phyloP scores from a whole-genome alignment of 2,797 vertebrate genomes.

The Gallinago nigripennis region DNA sequence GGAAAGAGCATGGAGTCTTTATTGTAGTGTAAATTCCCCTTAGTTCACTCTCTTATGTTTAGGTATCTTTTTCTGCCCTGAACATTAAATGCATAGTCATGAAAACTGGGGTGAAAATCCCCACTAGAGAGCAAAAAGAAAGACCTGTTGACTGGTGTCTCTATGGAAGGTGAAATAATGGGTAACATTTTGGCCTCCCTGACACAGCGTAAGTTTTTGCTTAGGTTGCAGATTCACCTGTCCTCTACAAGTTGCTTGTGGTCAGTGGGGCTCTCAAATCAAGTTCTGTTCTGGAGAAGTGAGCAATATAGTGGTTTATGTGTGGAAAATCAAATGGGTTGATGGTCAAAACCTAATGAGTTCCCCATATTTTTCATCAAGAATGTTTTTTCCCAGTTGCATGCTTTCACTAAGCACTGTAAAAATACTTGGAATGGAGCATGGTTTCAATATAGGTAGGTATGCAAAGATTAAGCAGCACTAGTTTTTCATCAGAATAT shows the following conservation, averaged over 20 bases:
- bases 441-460: not conserved
- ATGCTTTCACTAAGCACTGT: not conserved
- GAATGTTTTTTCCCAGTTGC: not conserved
- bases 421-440: not conserved
- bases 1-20: not conserved
- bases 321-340: not conserved
- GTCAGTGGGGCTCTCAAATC: not conserved
- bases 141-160: not conserved
- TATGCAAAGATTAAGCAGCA: not conserved
- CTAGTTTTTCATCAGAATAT: not conserved
- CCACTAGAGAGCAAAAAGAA: not conserved
- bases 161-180: not conserved
- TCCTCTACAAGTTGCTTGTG: not conserved
- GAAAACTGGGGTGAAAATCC: not conserved
- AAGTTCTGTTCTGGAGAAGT: not conserved
- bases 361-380: not conserved
- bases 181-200: not conserved
- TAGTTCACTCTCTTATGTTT: not conserved
- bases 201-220: not conserved
- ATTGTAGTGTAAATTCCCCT: not conserved
- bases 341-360: not conserved
- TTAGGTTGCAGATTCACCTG: not conserved
- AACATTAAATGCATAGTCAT: not conserved
- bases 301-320: not conserved
- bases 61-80: not conserved